Evolutionary conservation across 2,888 invertebrate genomes (phyloP), one percentile per base, ranked within the genome.

Genomic region (Eucriotettix oculatus): DNA sequence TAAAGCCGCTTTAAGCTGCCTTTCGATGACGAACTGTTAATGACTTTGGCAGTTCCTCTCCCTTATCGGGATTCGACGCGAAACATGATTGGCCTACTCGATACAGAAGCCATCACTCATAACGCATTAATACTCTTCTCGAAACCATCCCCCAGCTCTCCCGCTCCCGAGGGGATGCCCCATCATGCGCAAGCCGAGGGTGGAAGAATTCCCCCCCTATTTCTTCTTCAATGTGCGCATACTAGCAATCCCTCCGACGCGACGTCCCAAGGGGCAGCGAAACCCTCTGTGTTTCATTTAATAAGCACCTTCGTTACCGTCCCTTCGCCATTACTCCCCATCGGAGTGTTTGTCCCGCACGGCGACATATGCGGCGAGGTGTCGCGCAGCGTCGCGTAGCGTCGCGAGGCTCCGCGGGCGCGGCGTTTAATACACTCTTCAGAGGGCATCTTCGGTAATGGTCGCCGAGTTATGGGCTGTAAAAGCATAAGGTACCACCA

Each of bases 261-360:
- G 48, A 14, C n/a, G 14, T n/a, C 48, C 48, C 48, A 14, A 14
- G 14, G 48, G 48, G 3, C n/a, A 14, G 48, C 48, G n/a, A 48
- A 48, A 48, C 48, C 48, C 48, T 48, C 48, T 48, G 48, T 62
- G 60, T 60, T 62, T 58, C 62, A 62, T 61, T 62, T 62, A 62
- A 62, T 62, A 60, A 62, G 62, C 62, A 60, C 62, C 62, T 62
- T 60, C 55, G 52, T 58, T 43, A 54, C 54, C 59, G 55, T 11
- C 10, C 44, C 54, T 17, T 48, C 14, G 17, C 44, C 52, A 41
- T 29, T 16, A 41, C 16, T 29, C 16, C 29, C 16, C 29, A 41
- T n/a, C 41, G 29, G 41, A 16, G 55, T 55, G 48, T 48, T 48
- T 48, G 48, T 12, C 14, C 48, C 17, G n/a, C 12, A 14, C 40